Base-by-base conservation (phyloP, 2,797 vertebrate genomes). In the Eutrigla gurnardus region DNA sequence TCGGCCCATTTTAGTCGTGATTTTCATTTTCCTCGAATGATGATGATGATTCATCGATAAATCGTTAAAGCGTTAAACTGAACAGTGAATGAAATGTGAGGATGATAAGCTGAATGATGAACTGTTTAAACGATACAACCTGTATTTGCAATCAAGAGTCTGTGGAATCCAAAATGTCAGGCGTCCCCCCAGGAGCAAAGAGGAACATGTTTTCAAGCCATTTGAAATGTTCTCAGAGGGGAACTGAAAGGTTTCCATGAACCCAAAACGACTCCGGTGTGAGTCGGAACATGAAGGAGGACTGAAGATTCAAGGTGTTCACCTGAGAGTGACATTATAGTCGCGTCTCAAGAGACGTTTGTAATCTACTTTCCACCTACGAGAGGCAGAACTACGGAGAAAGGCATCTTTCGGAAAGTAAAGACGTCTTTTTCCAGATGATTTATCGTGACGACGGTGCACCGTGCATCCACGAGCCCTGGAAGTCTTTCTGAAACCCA, bases 371-470 rank as follows among this genome's bases (percentile, higher is more conserved):
- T 60, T 73, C 71, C 79, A 45, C 53, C 78, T 45, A 71, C 12
- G 4, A 39, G 59, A 59, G 11, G 58, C 4, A 36, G 33, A 35
- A 45, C 11, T 45, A 66, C 63, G 50, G 12, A 50, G 65, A 76
- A 78, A 86, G 25, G 25, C 1, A 25, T 25, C 25, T 1, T 2
- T 25, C 25, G 83, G 71, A 61, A 76, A 80, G 75, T 57, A 46
- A 54, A 81, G 49, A 85, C 71, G 69, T 84, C 54, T 73, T 71
- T 75, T 86, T 81, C 50, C 69, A 80, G 71, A 84, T 67, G 45
- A 77, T 79, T 87, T 77, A 75, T 86, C 74, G 45, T 46, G 46
- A 68, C 42, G 60, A 36, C 75, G 81, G 54, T 58, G 63, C 65
- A 18, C 17, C 70, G 43, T 46, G 59, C 80, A 76, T 83, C 65